Base-by-base conservation (phyloP, 2,888 invertebrate species). In the Atrina japonica region DNA sequence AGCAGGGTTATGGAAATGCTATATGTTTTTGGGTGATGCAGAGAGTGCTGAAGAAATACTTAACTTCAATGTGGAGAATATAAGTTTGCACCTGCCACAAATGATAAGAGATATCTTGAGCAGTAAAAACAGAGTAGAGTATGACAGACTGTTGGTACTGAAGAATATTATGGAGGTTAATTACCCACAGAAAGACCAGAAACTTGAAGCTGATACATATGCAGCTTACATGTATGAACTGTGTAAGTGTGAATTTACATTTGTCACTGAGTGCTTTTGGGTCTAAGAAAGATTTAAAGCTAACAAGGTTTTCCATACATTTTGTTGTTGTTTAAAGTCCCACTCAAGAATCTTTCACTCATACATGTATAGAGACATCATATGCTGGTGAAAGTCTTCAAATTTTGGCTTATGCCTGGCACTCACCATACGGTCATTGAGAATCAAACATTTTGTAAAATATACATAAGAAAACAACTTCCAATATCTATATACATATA, bases 1-100 rank as follows among this genome's bases (percentile, higher is more conserved):
- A 9, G 52, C 52, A 25, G 52, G 52, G 11, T 27, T 52, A 7
- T 52, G 52, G 52, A 52, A 52, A 25, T 52, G 52, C 16, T 27
- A 52, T 25, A 23, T 52, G 7, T 25, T 21, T 27, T 11, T 23
- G 6, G 21, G 16, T 21, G 16, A 52, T 27, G 16, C 23, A n/a
- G 7, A 52, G 23, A 23, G 52, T 25, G 52, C 52, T 9, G 14
- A 14, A 25, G 16, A 25, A 18, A 25, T 52, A 9, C 23, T 52
- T 5, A 25, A 6, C 16, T 16, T 52, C 11, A 16, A 25, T 23
- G 25, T 21, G 23, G 21, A 47, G n/a, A 16, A 7, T 16, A 52
- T 52, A 9, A 16, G 11, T 18, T 18, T 21, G 16, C 23, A 21
- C 23, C 5, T 52, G 6, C 52, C 52, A 7, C 11, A 6, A 11